Evolutionary conservation across 2,797 vertebrate species (phyloP).

Genomic region (Thunnus albacares): DNA sequence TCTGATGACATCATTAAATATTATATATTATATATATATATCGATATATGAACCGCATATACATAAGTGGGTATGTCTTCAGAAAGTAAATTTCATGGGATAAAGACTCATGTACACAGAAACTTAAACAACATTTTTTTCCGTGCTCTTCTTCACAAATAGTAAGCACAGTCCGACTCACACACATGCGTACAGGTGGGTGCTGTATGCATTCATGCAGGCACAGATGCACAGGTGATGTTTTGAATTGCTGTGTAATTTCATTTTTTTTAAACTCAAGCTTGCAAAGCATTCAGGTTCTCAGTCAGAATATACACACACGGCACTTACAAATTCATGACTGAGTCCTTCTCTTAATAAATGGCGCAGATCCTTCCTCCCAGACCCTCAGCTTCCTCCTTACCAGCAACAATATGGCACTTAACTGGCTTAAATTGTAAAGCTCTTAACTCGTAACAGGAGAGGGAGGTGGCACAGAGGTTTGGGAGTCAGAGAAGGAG

Average conservation of each 20-base stretch:
- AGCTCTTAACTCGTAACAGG: slow-evolving; percentile 49
- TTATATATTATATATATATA: too few relatives aligned
- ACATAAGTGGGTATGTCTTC: background rate
- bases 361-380: slow-evolving; percentile 31
- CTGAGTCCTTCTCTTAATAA: slow-evolving; percentile 27
- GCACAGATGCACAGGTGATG: slow-evolving; percentile 24
- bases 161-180: slow-evolving; percentile 6
- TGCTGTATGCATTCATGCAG: slow-evolving; percentile 16
- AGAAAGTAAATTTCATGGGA: background rate
- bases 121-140: background rate
- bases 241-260: slow-evolving; percentile 46
- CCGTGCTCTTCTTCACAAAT: background rate
- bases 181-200: background rate
- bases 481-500: slow-evolving; percentile 35
- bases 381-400: slow-evolving; percentile 49
- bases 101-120: background rate
- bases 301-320: slow-evolving; percentile 30
- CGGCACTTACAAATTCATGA: slow-evolving; percentile 34
- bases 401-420: slow-evolving; percentile 66
- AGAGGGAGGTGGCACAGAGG: slow-evolving; percentile 28
- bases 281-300: slow-evolving; percentile 38
- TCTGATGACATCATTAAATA: background rate
- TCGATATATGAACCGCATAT: background rate
- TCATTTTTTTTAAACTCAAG: slow-evolving; percentile 31
- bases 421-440: slow-evolving; percentile 69